Evolutionary conservation across 37 sponge, comb jelly and placozoan species (phyloP).

Genomic region (Crambe crambe): DNA sequence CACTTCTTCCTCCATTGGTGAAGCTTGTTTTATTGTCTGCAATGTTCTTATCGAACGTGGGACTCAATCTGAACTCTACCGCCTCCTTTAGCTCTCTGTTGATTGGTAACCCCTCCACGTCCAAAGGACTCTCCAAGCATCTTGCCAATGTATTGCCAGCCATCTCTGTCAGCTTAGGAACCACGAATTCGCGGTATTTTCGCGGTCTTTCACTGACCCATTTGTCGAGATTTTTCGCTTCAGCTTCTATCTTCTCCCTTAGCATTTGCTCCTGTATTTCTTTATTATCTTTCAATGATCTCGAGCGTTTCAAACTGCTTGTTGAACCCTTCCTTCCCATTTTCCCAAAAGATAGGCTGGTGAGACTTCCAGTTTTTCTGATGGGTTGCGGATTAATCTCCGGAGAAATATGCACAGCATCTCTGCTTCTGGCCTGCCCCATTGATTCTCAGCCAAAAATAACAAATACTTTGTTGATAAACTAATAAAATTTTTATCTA

Average conservation of each 20-base stretch:
- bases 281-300: slow-evolving; percentile 38
- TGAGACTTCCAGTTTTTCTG: slow-evolving; percentile 50
- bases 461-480: too few species aligned
- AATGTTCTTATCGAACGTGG: slow-evolving; percentile 54
- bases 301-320: slow-evolving; percentile 24
- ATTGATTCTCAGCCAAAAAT: slow-evolving; percentile 15
- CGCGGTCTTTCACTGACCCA: slow-evolving; percentile 61
- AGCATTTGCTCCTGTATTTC: slow-evolving; percentile 53
- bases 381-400: slow-evolving; percentile 28
- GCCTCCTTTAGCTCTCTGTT: slow-evolving; percentile 64
- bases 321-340: slow-evolving; percentile 21
- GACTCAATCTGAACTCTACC: slow-evolving; percentile 71
- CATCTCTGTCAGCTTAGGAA: slow-evolving; percentile 51
- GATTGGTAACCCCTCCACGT: slow-evolving; percentile 65
- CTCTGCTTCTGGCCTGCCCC: slow-evolving; percentile 58
- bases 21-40: slow-evolving; percentile 54
- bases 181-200: not conserved
- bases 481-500: too few species aligned
- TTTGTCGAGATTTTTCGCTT: slow-evolving; percentile 56
- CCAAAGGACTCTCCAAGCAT: slow-evolving; percentile 14
- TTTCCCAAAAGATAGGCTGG: slow-evolving; percentile 37
- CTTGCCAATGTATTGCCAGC: slow-evolving; percentile 35
- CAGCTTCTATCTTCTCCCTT: slow-evolving; percentile 51
- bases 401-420: slow-evolving; percentile 30
- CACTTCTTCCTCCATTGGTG: slow-evolving; percentile 65